Conservation (phyloP, 2,113 vertebrate genomes). For the Prolemur simus region DNA sequence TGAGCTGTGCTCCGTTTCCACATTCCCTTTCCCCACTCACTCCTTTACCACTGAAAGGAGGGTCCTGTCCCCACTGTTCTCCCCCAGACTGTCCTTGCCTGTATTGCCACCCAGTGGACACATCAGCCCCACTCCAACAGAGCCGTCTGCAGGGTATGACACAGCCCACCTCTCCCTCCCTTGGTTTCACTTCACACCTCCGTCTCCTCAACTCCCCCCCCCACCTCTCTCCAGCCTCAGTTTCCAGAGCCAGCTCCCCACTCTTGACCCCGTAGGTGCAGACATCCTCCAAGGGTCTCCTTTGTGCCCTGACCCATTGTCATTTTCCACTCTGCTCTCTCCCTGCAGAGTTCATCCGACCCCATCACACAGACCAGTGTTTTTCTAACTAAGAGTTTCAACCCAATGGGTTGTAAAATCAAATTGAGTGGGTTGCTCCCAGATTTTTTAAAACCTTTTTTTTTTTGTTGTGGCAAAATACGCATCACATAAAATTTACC, state of each 20-base stretch:
- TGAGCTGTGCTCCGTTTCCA: not conserved
- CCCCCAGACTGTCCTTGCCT: not conserved
- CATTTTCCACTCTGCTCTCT: not conserved
- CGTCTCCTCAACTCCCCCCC: fast-evolving
- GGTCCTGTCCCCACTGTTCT: not conserved
- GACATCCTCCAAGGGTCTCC: not conserved
- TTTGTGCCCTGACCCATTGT: not conserved
- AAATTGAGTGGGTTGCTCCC: not conserved
- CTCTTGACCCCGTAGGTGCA: not conserved
- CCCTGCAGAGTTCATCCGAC: not conserved
- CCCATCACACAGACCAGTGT: not conserved
- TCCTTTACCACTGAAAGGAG: not conserved
- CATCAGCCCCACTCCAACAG: not conserved
- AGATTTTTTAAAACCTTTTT: not conserved
- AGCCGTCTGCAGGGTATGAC: not conserved
- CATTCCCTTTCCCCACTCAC: not conserved
- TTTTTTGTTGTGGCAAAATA: not conserved
- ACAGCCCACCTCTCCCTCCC: not conserved
- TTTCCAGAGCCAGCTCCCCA: not conserved
- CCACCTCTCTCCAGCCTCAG: not conserved
- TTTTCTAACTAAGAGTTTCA: not conserved
- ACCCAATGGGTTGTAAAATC: not conserved
- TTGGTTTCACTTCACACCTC: too few relatives aligned
- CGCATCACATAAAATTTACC: not conserved
- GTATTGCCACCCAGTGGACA: not conserved